Evolutionary conservation across 2,797 vertebrate genomes (phyloP).

Genomic region (Onychomys leucogaster): DNA sequence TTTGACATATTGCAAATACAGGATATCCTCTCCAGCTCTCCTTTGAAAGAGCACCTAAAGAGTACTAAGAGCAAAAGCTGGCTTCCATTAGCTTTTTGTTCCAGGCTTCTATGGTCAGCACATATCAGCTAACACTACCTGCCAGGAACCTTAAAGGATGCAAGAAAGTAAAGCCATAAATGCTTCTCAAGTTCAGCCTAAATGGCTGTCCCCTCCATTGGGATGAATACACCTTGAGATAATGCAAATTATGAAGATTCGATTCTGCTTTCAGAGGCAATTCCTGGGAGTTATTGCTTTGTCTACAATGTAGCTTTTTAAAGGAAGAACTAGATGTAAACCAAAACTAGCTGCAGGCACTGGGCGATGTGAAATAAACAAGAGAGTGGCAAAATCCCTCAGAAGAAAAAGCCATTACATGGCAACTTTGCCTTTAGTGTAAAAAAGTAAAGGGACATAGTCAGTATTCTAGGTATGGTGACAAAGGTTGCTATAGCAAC

Average conservation of each 20-base stretch:
- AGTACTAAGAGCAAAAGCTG: conserved; percentile 29
- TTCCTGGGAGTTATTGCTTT: conserved; percentile 61
- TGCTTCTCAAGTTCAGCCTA: conserved; percentile 61
- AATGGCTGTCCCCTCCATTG: conserved; percentile 53
- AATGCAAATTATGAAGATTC: conserved; percentile 73
- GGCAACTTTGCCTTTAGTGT: not conserved
- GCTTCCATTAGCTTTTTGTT: conserved; percentile 1
- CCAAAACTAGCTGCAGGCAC: conserved; percentile 18
- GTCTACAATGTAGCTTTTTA: conserved; percentile 43
- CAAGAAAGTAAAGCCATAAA: conserved; percentile 52
- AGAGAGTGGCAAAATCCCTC: not conserved
- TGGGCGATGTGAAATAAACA: not conserved
- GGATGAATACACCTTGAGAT: not conserved
- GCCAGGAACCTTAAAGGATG: conserved; percentile 10
- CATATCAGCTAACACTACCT: not conserved
- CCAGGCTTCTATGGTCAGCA: not conserved
- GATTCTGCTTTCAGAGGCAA: conserved; percentile 67
- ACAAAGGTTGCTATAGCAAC: not conserved
- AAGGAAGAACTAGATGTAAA: conserved; percentile 44
- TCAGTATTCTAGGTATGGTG: not conserved
- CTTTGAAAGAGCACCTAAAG: conserved; percentile 25
- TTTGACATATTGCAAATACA: conserved; percentile 25
- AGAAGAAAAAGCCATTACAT: conserved; percentile 1
- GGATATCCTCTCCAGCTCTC: not conserved
- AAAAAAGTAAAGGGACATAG: not conserved